Evolutionary conservation across 92 coral and sea anemone species (phyloP), one percentile per base, ranked within the genome.

Genomic region (Phenganax subtilis): DNA sequence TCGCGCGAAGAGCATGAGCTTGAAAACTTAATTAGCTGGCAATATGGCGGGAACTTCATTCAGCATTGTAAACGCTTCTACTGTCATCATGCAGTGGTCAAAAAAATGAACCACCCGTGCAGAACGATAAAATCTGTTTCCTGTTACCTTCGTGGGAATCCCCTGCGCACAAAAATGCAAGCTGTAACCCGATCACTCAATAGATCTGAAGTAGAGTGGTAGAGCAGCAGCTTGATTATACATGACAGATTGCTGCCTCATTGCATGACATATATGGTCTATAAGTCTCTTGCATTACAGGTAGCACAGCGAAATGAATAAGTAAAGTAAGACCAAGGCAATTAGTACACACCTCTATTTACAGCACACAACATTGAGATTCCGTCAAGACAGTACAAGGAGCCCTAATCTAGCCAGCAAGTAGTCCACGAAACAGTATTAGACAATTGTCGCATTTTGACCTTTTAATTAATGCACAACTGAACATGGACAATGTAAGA

Each of bases 91-190:
- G 47, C 47, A 78, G 72, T 78, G 72, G 72, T 17, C 72, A 4
- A 78, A 16, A 29, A 37, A 78, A 62, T 78, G 58, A 30, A 78
- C 82, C 82, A 78, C 82, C 82, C 82, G 72, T 78, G 82, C 52
- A 78, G 59, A 7, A 20, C 67, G 82, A 78, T 78, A 57, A 78
- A 31, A 78, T 78, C 73, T 78, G 82, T 78, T 78, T 78, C 82
- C 82, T 78, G 82, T 78, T 63, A 56, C 5, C 15, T 57, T 6
- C 47, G 12, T 29, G 44, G 82, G 82, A 78, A 78, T 78, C 82
- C 82, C 82, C 82, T 27, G 61, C 27, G 27, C 27, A 65, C 27
- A 10, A 0, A 27, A 10, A 17, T 10, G 71, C 71, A 10, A 65
- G 31, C 31, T 65, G 27, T 65, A 17, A 10, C 71, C 11, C 15